Evolutionary conservation across 2,797 vertebrate species (phyloP), one percentile per base, ranked within the genome.

Genomic region (Chrosomus eos): DNA sequence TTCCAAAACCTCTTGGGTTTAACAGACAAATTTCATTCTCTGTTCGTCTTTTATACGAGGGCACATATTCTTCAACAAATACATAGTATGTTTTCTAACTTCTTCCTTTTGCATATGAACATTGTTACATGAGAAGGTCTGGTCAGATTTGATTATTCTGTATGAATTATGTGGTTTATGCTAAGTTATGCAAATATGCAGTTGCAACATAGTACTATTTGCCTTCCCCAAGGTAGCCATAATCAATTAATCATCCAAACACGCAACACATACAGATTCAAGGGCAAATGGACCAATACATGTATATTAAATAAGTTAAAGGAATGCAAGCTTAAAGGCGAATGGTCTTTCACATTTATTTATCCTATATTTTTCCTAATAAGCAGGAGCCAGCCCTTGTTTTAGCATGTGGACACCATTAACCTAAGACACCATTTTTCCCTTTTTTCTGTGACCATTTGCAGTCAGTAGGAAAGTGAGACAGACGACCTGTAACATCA

Each of bases 1-100:
- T 83, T 55, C 45, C 51, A 83, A 83, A 82, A 73, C 88, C 88
- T 62, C 84, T 79, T 85, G 81, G 77, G 84, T 88, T 87, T 88
- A 76, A 81, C 86, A 89, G 83, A 86, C 86, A 89, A 90, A 90
- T 89, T 43, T 62, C 66, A 45, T 82, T 68, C 73, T 89, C 84
- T 84, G 67, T 86, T 79, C 72, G 71, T 89, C 45, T 87, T 77
- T 67, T 78, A 80, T 80, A 60, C 8, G 19, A 33, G 85, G 45
- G 86, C 87, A 90, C 86, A 89, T 88, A 33, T 26, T 81, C n/a
- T 60, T 51, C 16, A 36, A 62, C 36, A 31, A 26, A 40, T 33
- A 51, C 45, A 33, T 62, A 7, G 36, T 33, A 5, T 70, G 21
- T 81, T 51, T 53, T 80, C 21, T 33, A 60, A 36, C 26, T 36